A percentile compares a stretch with the other conserved stretches of the same genome.
Conservation (phyloP, 2,797 vertebrate genomes). For the Xenops minutus region DNA sequence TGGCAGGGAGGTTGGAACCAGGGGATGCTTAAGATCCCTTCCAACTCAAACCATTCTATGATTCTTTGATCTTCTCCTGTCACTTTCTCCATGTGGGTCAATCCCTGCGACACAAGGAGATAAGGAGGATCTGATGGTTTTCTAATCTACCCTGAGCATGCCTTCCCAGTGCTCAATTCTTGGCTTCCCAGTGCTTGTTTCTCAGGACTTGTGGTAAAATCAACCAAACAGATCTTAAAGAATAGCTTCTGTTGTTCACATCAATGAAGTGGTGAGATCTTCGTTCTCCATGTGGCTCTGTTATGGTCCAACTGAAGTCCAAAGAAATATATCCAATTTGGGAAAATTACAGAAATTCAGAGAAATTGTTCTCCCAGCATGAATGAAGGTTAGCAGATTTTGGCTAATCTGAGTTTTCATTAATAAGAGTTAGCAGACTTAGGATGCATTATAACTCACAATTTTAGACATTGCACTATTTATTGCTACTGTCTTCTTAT, state of each 20-base stretch:
- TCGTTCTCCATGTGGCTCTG: not conserved
- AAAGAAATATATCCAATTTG: not conserved
- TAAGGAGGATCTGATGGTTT: not conserved
- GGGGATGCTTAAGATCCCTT: not conserved
- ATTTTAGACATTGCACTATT: not conserved
- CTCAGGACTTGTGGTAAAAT: not conserved
- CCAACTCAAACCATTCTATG: not conserved
- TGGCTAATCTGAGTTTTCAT: not conserved
- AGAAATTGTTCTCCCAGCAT: not conserved
- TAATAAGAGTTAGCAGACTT: not conserved
- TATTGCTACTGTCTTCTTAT: not conserved
- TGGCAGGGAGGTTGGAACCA: not conserved
- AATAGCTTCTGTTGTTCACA: not conserved
- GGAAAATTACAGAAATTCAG: not conserved
- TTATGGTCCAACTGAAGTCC: not conserved
- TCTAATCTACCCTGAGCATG: not conserved
- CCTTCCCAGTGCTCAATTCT: not conserved
- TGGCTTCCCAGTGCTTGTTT: not conserved
- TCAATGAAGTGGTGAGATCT: not conserved
- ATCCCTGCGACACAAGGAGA: not conserved
- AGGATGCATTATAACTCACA: not conserved
- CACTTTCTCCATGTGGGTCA: not conserved
- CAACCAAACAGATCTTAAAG: not conserved
- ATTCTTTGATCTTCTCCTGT: not conserved
- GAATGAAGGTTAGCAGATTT: not conserved